Conservation (phyloP, 2,888 invertebrate species). For the Coelinius sp. region DNA sequence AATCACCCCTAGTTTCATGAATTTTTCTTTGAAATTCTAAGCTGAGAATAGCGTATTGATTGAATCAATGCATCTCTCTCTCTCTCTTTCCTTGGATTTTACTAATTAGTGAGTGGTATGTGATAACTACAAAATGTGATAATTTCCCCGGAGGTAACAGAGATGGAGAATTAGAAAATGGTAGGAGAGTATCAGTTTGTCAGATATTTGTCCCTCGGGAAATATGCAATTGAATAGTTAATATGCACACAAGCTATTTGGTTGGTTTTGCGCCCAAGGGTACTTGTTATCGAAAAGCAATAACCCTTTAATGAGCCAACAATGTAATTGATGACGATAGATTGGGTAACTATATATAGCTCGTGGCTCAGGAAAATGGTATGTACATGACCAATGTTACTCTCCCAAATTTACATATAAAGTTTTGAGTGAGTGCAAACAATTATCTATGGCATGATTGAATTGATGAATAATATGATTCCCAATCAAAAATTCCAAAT, state of each 20-base stretch:
- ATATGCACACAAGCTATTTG: slow-evolving; percentile 46
- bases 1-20: neutral
- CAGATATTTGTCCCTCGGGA: slow-evolving; percentile 47
- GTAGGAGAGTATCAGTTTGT: slow-evolving; percentile 18
- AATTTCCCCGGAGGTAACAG: slow-evolving; percentile 51
- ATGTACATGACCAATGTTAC: neutral
- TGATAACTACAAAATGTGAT: neutral
- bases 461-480: neutral
- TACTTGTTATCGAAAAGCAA: slow-evolving; percentile 55
- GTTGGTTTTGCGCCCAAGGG: slow-evolving; percentile 21
- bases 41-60: too few relatives aligned
- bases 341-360: slow-evolving; percentile 11
- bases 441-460: neutral
- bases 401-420: neutral
- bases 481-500: neutral
- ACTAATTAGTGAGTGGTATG: neutral
- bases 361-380: neutral
- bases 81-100: neutral
- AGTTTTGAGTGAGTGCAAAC: neutral
- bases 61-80: too few relatives aligned
- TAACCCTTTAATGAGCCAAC: slow-evolving; percentile 45
- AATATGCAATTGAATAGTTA: slow-evolving; percentile 62
- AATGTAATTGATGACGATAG: slow-evolving; percentile 27
- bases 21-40: too few relatives aligned
- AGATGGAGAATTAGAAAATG: neutral